These are phyloP conservation scores for Zhuqinia jingwanae DNA, from an alignment of 2,888 invertebrate species.

Conservation along the genomic window DNA sequence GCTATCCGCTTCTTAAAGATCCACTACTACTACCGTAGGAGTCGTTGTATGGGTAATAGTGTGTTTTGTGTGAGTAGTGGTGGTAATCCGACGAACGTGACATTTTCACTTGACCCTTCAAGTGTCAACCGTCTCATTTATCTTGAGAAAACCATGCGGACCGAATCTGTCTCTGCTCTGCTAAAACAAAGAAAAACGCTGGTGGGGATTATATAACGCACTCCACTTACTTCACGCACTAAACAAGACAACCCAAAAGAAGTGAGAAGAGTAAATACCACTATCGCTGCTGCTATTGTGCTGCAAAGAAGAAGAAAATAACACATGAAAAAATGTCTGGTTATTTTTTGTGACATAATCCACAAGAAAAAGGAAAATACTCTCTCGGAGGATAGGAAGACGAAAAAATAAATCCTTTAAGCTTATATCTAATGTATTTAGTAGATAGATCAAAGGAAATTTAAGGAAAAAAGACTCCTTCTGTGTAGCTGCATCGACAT, in stretches of 20 bases:
- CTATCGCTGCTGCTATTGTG: too few relatives aligned
- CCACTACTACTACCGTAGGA: too few relatives aligned
- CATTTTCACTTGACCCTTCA: constrained; percentile 69
- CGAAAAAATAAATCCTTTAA: too few relatives aligned
- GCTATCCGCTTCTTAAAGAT: background rate
- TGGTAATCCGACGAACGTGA: constrained; percentile 61
- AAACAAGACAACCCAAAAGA: background rate
- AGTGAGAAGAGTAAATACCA: too few relatives aligned
- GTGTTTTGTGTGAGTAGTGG: background rate
- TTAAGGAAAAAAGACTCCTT: background rate
- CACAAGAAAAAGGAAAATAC: background rate
- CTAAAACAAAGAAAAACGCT: constrained; percentile 34
- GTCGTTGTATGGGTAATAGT: background rate
- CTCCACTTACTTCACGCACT: background rate
- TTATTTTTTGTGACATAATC: background rate
- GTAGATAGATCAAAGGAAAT: background rate
- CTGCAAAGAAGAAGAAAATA: too few relatives aligned
- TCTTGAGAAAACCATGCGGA: constrained; percentile 46
- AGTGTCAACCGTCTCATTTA: constrained; percentile 62
- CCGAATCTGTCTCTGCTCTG: background rate
- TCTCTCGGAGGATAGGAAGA: background rate
- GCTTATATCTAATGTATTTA: too few relatives aligned
- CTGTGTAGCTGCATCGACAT: too few relatives aligned
- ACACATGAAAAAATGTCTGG: too few relatives aligned
- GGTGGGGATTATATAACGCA: constrained; percentile 10